These are phyloP conservation scores for Plagodis dolabraria DNA, from an alignment of 2,888 invertebrate genomes.

Conservation along the genomic window DNA sequence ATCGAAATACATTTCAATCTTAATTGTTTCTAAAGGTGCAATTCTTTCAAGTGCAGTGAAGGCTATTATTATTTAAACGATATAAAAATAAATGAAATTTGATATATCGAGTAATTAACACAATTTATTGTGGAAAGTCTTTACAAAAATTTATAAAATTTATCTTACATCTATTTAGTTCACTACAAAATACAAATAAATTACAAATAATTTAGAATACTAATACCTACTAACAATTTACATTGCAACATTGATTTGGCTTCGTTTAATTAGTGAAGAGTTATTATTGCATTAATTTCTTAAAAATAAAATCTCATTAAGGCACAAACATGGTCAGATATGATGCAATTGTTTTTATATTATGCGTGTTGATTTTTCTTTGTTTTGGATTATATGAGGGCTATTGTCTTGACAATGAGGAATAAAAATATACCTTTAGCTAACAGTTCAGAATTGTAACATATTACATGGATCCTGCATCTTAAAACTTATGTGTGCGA, in stretches of 20 bases:
- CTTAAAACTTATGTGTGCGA: too few relatives aligned
- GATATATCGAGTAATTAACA: slow-evolving; percentile 10
- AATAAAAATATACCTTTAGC: too few relatives aligned
- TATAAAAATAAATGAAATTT: slow-evolving; percentile 5
- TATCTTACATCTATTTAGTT: slow-evolving; percentile 17
- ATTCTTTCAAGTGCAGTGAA: slow-evolving; percentile 3
- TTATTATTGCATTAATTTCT: slow-evolving; percentile 14
- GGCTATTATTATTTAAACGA: slow-evolving; percentile 7
- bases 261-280: slow-evolving; percentile 48
- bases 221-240: slow-evolving; percentile 40
- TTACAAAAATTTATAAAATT: slow-evolving; percentile 38
- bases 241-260: slow-evolving; percentile 73
- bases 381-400: too few relatives aligned
- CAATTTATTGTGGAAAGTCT: slow-evolving; percentile 58
- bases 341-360: too few relatives aligned
- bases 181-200: slow-evolving; percentile 34
- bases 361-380: too few relatives aligned
- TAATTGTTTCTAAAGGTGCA: slow-evolving; percentile 24
- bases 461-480: too few relatives aligned
- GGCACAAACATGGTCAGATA: neutral
- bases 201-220: slow-evolving; percentile 35
- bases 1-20: slow-evolving; percentile 27
- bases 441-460: too few relatives aligned
- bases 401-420: too few relatives aligned
- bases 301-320: neutral